These are phyloP conservation scores for Metridium senile DNA, from an alignment of 92 coral and sea anemone genomes.

Conservation along the genomic window DNA sequence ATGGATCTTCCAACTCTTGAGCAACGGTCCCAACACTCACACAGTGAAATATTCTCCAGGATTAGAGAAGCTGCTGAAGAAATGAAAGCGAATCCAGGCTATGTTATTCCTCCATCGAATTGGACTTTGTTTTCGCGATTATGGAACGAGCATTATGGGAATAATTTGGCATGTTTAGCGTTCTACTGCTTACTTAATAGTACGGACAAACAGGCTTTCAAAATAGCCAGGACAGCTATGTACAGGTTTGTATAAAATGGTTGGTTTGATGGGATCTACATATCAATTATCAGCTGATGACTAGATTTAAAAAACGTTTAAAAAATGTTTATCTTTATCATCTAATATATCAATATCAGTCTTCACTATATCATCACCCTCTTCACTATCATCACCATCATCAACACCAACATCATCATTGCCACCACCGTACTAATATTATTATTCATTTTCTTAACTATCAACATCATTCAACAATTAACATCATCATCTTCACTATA, in stretches of 20 bases:
- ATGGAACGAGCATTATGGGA: conserved; percentile 89
- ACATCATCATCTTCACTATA: too few species aligned
- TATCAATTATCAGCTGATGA: too few species aligned
- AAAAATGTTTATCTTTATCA: too few species aligned
- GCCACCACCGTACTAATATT: too few species aligned
- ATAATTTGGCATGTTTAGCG: conserved; percentile 66
- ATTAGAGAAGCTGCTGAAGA: conserved; percentile 44
- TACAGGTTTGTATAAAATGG: neutral
- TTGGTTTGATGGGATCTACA: too few species aligned
- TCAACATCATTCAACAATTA: too few species aligned
- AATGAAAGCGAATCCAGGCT: conserved; percentile 31
- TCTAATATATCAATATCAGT: too few species aligned
- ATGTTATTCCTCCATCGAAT: conserved; percentile 58
- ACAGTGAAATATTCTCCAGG: conserved; percentile 61
- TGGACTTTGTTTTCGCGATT: conserved; percentile 59
- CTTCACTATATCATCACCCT: too few species aligned
- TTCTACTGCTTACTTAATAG: conserved; percentile 76
- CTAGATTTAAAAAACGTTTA: too few species aligned
- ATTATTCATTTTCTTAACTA: too few species aligned
- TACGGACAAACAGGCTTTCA: conserved; percentile 56
- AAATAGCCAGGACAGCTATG: conserved; percentile 59
- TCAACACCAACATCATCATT: too few species aligned
- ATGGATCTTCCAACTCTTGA: conserved; percentile 25
- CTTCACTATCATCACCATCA: too few species aligned
- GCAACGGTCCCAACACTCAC: conserved; percentile 58